Evolutionary conservation across 2,113 vertebrate species (phyloP), one percentile per base, ranked within the genome.

Genomic region (Erpornis zantholeuca): DNA sequence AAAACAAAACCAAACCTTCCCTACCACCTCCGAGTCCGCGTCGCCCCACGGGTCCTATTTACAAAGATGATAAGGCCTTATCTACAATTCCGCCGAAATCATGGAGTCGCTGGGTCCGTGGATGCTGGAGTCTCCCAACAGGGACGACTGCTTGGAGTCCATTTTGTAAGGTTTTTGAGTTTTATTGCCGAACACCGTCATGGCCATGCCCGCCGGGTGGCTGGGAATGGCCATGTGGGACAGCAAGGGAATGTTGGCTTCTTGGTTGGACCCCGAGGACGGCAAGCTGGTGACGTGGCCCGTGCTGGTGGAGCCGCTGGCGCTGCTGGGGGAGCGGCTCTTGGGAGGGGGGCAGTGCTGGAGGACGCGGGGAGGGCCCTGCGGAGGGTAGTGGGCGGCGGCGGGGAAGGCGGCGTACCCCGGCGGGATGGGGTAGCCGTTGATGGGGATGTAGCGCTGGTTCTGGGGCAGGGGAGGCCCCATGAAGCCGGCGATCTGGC

Each of bases 251-350:
- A 99, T 99, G 96, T 99, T 99, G 64, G 99, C 99, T 27, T 99
- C 99, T 66, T 99, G 99, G 97, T 99, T 99, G 96, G 99, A 99
- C 83, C 99, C 99, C 6, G 99, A 99, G 77, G 99, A 99, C 0
- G 99, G 99, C 94, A 99, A 91, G 56, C 99, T 99, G 65, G 99
- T 99, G 92, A 99, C 99, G 7, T 99, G 99, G 36, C 99, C 99
- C 0, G 99, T 99, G 98, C 99, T 99, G 33, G 99, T 99, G 5
- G 99, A 99, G 33, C 99, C 99, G 15, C 99, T 99, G 95, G 99
- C 99, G 6, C 99, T 99, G 98, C 99, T 99, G 5, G 99, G 99
- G 1, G 99, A 99, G 60, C 99, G 99, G 93, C 99, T 99, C 96
- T 99, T 99, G 35, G 99, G 99, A 10, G 99, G 99, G 3, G 99